Evolutionary conservation across 2,888 invertebrate species (phyloP).

Genomic region (Cephus sareptanus): DNA sequence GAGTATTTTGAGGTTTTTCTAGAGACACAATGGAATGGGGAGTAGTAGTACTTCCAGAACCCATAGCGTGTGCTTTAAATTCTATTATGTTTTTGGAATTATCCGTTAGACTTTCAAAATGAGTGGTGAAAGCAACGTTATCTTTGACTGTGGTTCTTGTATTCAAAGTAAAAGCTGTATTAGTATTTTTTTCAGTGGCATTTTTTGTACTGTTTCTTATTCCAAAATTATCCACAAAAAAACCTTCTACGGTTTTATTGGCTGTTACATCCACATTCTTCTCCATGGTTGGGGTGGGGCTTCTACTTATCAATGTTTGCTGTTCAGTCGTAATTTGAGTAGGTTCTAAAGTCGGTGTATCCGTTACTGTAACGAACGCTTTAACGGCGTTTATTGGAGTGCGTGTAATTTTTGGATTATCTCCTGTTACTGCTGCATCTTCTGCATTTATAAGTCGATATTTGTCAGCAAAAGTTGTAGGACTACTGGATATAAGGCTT

Average conservation of each 20-base stretch:
- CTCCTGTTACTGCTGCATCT: background rate
- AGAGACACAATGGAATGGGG: background rate
- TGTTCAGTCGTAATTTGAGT: background rate
- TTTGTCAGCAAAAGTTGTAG: background rate
- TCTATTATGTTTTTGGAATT: too few species aligned
- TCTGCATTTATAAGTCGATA: background rate
- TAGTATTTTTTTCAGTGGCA: background rate
- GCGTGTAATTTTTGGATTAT: background rate
- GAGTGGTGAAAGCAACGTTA: too few species aligned
- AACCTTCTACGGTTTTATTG: background rate
- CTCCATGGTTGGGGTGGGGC: background rate
- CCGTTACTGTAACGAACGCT: background rate
- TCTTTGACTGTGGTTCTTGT: too few species aligned
- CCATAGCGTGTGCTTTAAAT: too few species aligned
- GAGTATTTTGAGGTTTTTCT: background rate
- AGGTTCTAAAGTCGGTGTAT: background rate
- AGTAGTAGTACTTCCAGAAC: background rate
- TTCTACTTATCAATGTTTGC: background rate
- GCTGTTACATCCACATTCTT: background rate
- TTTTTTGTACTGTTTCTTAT: background rate
- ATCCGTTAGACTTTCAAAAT: too few species aligned
- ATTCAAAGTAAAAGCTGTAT: too few species aligned
- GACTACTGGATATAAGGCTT: background rate
- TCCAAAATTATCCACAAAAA: background rate
- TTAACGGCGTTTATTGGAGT: background rate